A percentile compares a stretch with the other conserved stretches of the same genome.
phyloP scores from a whole-genome alignment of 2,888 invertebrate genomes.

The Balanococcus diminutus region DNA sequence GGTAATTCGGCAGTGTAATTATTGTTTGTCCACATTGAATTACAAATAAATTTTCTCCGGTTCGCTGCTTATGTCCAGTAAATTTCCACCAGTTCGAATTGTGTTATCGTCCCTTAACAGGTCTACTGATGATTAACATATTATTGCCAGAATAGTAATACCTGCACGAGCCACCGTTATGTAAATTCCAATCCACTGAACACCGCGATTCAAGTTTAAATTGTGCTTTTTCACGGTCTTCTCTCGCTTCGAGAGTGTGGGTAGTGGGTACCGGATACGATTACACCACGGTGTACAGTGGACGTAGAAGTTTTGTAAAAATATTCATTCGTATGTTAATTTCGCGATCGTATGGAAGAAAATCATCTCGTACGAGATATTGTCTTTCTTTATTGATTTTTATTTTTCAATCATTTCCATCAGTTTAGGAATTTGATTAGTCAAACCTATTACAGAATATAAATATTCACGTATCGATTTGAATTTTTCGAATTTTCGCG shows the following conservation, averaged over 20 bases:
- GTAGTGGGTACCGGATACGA: background rate
- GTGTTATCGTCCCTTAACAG: background rate
- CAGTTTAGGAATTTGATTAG: too few species aligned
- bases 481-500: background rate
- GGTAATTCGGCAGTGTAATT: too few species aligned
- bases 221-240: background rate
- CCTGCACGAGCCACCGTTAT: background rate
- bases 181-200: background rate
- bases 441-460: background rate
- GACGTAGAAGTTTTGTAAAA: background rate
- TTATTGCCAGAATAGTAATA: background rate
- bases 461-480: background rate
- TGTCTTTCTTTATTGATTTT: background rate
- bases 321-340: background rate
- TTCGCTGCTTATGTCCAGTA: background rate
- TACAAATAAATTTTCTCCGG: background rate
- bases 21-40: too few species aligned
- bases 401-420: background rate
- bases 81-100: background rate
- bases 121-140: background rate
- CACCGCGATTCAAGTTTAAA: background rate
- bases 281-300: background rate
- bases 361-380: background rate
- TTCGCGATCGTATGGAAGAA: background rate
- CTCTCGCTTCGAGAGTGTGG: background rate